Conservation (phyloP, 2,113 vertebrate genomes). For the Etheostoma cragini region DNA sequence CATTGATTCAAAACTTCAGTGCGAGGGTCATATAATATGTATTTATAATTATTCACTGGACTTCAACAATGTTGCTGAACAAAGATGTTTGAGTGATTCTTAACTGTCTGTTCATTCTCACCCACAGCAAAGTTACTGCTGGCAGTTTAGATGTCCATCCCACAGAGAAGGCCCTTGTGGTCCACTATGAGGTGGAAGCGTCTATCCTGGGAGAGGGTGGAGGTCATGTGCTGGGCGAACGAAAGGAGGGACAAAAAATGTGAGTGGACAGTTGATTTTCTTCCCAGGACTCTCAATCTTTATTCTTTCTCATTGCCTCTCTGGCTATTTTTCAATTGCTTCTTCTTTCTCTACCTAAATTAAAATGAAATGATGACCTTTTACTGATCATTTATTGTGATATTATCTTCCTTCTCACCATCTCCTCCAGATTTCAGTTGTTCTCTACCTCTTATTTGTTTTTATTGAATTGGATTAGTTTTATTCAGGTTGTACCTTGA, state of each 20-base stretch:
- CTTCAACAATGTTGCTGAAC: neutral
- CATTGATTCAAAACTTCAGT: neutral
- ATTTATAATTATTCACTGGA: neutral
- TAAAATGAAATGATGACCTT: neutral
- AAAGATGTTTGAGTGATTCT: neutral
- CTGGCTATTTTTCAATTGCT: neutral
- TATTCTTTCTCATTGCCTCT: neutral
- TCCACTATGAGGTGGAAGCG: constrained; percentile 98
- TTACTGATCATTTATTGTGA: neutral
- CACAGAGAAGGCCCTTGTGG: constrained; percentile 95
- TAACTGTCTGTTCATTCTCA: neutral
- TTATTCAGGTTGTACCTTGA: neutral
- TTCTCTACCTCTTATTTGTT: neutral
- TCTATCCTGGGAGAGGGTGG: constrained; percentile 92
- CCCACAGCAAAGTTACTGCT: constrained; percentile 91
- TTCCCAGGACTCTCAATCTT: neutral
- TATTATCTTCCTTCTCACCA: neutral
- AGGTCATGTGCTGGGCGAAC: constrained; percentile 93
- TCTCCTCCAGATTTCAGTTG: neutral
- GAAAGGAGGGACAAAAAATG: constrained; percentile 98
- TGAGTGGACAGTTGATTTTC: constrained; percentile 73
- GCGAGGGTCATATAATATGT: neutral
- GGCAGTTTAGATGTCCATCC: constrained; percentile 96
- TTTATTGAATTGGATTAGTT: neutral
- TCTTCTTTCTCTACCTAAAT: neutral